Percentiles rank a stretch among this genome's conserved stretches.
phyloP scores from a whole-genome alignment of 1,140 invertebrate species.

The Rhizoglyphus robini region DNA sequence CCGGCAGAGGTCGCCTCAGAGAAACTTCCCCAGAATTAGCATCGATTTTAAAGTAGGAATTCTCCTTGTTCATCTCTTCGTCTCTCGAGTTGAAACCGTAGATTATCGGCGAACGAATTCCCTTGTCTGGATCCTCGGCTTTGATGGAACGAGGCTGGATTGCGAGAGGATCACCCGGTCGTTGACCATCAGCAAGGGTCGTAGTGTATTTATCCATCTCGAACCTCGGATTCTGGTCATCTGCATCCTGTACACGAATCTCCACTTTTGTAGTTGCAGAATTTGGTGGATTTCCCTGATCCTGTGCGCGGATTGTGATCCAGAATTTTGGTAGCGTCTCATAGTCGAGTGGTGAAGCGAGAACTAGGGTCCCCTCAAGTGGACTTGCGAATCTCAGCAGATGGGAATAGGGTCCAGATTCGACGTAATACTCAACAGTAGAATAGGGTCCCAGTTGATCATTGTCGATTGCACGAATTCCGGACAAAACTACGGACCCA shows the following conservation, averaged over 20 bases:
- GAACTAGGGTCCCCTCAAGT: conserved; percentile 65
- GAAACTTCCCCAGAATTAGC: conserved; percentile 46
- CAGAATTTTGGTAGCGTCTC: conserved; percentile 66
- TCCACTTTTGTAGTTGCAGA: conserved; percentile 55
- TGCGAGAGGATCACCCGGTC: conserved; percentile 46
- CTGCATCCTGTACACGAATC: conserved; percentile 70
- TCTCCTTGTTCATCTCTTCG: conserved; percentile 33
- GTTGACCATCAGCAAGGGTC: conserved; percentile 46
- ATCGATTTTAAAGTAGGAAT: conserved; percentile 42
- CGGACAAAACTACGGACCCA: conserved; percentile 59
- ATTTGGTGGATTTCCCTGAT: conserved; percentile 64
- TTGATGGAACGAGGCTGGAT: conserved; percentile 47
- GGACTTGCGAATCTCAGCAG: conserved; percentile 67
- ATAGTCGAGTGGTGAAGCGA: conserved; percentile 65
- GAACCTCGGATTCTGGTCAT: conserved; percentile 79
- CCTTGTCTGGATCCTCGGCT: conserved; percentile 62
- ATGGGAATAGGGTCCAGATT: conserved; percentile 60
- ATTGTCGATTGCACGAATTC: conserved; percentile 59
- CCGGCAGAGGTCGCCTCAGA: conserved; percentile 44
- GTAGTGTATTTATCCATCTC: conserved; percentile 58
- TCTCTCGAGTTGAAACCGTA: conserved; percentile 46
- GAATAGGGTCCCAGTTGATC: conserved; percentile 79
- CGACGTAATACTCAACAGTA: conserved; percentile 67
- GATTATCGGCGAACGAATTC: conserved; percentile 57
- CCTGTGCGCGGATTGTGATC: conserved; percentile 54